Percentiles rank a stretch among this genome's conserved stretches.
Conservation (phyloP, 2,797 vertebrate species). For the Acrossocheilus fasciatus region DNA sequence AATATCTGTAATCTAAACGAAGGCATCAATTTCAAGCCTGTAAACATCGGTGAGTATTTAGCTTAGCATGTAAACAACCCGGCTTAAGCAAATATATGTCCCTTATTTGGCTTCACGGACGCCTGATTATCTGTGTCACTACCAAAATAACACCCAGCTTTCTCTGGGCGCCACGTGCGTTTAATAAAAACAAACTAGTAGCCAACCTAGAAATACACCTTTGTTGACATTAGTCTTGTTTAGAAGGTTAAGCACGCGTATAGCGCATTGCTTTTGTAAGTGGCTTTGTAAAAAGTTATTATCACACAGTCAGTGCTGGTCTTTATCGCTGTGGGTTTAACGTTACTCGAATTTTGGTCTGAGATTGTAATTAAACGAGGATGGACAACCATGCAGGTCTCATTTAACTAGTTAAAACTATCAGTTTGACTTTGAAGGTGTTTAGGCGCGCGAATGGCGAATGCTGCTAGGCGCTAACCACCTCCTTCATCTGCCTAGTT, state of each 20-base stretch:
- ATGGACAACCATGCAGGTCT: not conserved
- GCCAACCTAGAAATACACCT: not conserved
- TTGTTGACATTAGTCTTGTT: not conserved
- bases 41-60: not conserved
- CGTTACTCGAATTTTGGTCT: no score
- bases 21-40: not conserved
- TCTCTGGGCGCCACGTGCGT: constrained; percentile 26
- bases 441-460: not conserved
- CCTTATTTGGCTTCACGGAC: constrained; percentile 9
- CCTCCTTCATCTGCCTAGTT: not conserved
- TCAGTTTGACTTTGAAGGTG: constrained; percentile 33
- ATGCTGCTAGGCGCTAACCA: not conserved
- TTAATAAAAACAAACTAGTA: constrained; percentile 26
- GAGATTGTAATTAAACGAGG: not conserved
- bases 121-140: not conserved
- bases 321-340: not conserved
- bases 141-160: constrained; percentile 24
- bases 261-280: not conserved
- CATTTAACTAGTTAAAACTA: not conserved
- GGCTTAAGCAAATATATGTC: not conserved
- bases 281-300: not conserved
- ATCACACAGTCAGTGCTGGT: not conserved
- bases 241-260: not conserved
- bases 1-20: not conserved
- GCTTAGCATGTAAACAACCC: constrained; percentile 30